Evolutionary conservation across 2,797 vertebrate species (phyloP), one percentile per base, ranked within the genome.

Genomic region (Florisuga fusca): DNA sequence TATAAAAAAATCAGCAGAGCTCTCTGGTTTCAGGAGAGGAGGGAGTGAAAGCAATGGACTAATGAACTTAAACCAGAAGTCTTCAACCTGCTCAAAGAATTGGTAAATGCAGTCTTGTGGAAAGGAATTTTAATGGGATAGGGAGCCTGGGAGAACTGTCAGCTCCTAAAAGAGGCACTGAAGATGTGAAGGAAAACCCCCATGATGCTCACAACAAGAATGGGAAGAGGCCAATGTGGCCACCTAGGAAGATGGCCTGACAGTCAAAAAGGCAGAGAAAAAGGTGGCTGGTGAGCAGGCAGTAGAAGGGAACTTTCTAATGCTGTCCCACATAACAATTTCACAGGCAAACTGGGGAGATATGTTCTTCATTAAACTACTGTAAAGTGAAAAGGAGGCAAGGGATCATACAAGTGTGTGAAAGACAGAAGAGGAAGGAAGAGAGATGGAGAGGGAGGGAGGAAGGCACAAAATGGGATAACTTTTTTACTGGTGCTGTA

Each of bases 81-180:
- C 83, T 90, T 94, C 85, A 75, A 66, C 79, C 22, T 2, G 3
- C 69, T 90, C 18, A 9, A 94, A 96, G 91, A 96, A 96, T 94
- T 84, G 90, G 69, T 88, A 66, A 94, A 96, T 94, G 95, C 96
- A 96, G 96, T 96, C 96, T 96, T 96, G 96, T 96, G 96, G 96
- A 96, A 96, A 96, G 95, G 91, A 96, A 96, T 96, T 95, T 96
- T 96, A 96, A 96, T 96, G 96, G 95, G n/a, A 94, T 96, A 94
- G 80, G 66, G 76, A 75, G 51, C 91, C 87, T 12, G 5, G 69
- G 96, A 94, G 95, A 76, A 91, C 76, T 53, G 69, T 33, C 2
- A 0, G 46, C 71, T 96, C 69, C 80, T 96, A 45, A 84, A 94
- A 95, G 66, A 91, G 66, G 22, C 1, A 0, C 46, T 0, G 2